Evolutionary conservation across 2,888 invertebrate species (phyloP).

Genomic region (Machimus atricapillus): DNA sequence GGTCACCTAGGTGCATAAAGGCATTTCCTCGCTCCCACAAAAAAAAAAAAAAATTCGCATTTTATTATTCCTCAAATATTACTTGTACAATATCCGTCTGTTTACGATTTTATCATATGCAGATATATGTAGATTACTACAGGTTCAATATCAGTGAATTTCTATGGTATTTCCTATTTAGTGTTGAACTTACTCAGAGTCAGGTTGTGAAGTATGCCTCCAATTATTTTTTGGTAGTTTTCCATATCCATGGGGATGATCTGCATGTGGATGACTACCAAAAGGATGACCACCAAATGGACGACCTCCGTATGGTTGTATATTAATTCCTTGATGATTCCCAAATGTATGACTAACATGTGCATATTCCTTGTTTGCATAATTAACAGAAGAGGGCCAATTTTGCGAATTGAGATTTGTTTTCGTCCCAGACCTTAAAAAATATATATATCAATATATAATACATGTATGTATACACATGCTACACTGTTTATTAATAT

Average conservation of each 20-base stretch:
- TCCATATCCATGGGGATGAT: neutral
- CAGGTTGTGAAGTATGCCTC: neutral
- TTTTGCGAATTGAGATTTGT: neutral
- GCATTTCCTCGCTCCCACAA: no score
- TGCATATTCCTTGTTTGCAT: neutral
- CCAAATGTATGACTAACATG: neutral
- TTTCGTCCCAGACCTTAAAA: neutral
- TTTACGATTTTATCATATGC: no score
- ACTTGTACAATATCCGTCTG: no score
- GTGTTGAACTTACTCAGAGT: neutral
- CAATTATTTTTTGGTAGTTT: neutral
- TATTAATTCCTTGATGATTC: neutral
- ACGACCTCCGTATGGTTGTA: neutral
- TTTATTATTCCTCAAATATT: no score
- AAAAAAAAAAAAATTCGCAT: no score
- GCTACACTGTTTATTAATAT: no score
- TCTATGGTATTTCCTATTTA: neutral
- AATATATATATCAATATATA: neutral
- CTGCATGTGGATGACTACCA: neutral
- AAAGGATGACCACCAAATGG: neutral
- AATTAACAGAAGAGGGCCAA: neutral
- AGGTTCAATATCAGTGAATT: neutral
- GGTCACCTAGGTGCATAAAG: no score
- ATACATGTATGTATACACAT: no score
- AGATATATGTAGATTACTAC: no score